Conservation (phyloP, 2,113 vertebrate species). For the Syrmaticus mikado region DNA sequence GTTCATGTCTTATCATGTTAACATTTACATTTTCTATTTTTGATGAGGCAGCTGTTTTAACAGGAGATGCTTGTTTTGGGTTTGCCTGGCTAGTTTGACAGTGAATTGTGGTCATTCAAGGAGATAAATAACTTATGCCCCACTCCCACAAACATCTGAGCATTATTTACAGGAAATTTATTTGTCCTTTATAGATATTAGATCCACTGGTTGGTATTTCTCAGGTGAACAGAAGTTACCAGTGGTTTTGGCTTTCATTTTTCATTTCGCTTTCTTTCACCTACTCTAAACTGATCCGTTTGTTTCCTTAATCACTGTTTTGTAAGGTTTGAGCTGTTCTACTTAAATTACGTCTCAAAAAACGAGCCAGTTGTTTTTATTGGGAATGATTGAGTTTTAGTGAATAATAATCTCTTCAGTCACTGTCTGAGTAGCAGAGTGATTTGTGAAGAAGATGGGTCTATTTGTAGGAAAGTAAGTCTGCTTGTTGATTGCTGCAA, state of each 20-base stretch:
- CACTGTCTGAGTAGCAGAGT: not conserved
- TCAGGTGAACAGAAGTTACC: not conserved
- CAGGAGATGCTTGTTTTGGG: not conserved
- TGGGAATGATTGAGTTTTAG: not conserved
- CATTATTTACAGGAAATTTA: not conserved
- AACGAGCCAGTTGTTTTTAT: not conserved
- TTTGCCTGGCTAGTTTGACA: not conserved
- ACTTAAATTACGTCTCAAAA: not conserved
- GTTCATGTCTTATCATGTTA: not conserved
- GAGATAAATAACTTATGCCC: not conserved
- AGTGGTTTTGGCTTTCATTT: not conserved
- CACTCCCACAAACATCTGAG: not conserved
- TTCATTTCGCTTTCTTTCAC: not conserved
- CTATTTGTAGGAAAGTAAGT: not conserved
- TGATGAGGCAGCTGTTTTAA: not conserved
- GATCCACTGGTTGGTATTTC: not conserved
- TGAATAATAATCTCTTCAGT: not conserved
- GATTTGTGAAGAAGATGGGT: not conserved
- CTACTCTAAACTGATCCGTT: not conserved
- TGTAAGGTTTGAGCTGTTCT: not conserved
- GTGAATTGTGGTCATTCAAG: not conserved
- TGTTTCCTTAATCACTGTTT: not conserved
- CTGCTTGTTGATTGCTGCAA: not conserved
- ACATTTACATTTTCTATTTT: not conserved
- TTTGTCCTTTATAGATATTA: not conserved